Base-by-base conservation (phyloP, 2,113 vertebrate genomes). In the Heterochromis multidens region DNA sequence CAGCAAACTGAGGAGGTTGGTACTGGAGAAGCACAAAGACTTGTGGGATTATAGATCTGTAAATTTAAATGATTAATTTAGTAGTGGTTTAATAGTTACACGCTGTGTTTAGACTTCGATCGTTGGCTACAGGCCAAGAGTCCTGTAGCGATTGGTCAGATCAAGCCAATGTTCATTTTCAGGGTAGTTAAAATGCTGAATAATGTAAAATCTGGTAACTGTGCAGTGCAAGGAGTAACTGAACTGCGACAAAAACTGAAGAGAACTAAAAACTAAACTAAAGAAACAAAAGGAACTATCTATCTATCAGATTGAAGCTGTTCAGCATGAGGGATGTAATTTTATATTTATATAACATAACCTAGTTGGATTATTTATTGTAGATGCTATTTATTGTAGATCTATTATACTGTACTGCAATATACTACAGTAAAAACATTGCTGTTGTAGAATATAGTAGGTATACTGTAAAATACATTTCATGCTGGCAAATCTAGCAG, bases 401-500 rank as follows among this genome's bases (percentile, higher is more conserved):
- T n/a, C n/a, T n/a, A n/a, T 52, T 19, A 17, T 5, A 17, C 16
- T 49, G 5, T 17, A 5, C 13, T 49, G 5, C 13, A 29, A 52
- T 21, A 29, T 54, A 49, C 49, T 72, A 27, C 67, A 29, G 17
- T 49, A 72, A 72, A 72, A 72, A 29, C 23, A 70, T 10, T 49
- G 65, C 14, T 74, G 0, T 31, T 7, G 6, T 74, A 14, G 6
- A 74, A 29, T 74, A 31, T 52, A 31, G 49, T 27, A 52, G 46
- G 10, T 11, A 0, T 74, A 74, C 43, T 52, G 11, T 0, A 0
- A 31, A 74, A 74, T 52, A 21, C 52, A 74, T 31, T 49, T 74
- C 0, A 52, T 21, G 27, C 46, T 31, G 17, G 43, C 9, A 72
- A 29, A 52, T 49, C 2, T 29, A 29, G 21, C 13, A n/a, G 67